Evolutionary conservation across 2,888 invertebrate species (phyloP), one percentile per base, ranked within the genome.

Genomic region (Linnaemya tessellans): DNA sequence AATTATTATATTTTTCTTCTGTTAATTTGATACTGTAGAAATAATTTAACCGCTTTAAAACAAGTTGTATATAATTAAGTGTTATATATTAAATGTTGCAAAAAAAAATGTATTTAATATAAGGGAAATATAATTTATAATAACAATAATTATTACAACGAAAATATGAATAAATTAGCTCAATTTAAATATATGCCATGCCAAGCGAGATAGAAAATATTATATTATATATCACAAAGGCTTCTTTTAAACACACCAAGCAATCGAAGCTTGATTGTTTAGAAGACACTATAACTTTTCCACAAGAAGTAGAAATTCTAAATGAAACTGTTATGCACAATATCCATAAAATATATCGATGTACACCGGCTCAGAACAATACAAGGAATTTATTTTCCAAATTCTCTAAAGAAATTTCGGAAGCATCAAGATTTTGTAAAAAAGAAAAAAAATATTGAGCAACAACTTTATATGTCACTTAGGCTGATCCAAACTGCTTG

Each of bases 121-220:
- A 15, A 7, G 0, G 49, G 25, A 35, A n/a, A 54, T 18, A 64
- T 18, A 54, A 46, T 2, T n/a, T 46, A 41, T 43, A 51, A 54
- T 67, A 46, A 80, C 35, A 77, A 0, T 30, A 80, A 80, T 65
- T 65, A 71, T 65, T 58, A 46, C 30, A 15, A 64, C 5, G 15
- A 41, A 79, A 30, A 64, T 18, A 41, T 20, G 0, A 68, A 10
- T 18, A 62, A 38, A 18, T 51, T 41, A 43, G 13, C 25, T 58
- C 25, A 43, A 22, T 54, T 18, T 35, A n/a, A n/a, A n/a, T n/a
- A 2, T 20, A 15, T 54, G 15, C 3, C 0, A 18, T 41, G 43
- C 25, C 71, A 43, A 71, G 58, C 30, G 41, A 70, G 15, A 41
- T 49, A 9, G 7, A 18, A 18, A 54, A 20, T 5, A 15, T 43